phyloP scores from a whole-genome alignment of 2,888 invertebrate genomes.

The Pycnomerus fuliginosus region DNA sequence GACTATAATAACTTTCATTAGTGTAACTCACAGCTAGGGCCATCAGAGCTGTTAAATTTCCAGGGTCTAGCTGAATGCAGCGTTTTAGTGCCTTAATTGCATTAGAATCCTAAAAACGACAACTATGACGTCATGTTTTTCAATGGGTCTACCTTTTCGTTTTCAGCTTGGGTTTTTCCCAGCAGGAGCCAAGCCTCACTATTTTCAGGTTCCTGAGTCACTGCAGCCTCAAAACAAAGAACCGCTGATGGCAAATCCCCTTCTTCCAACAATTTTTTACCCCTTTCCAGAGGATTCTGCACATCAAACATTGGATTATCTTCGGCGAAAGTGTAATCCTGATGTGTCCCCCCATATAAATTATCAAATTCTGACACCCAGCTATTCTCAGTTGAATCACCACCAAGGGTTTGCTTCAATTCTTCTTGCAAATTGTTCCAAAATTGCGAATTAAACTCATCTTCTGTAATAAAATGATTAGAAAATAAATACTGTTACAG shows the following conservation, averaged over 20 bases:
- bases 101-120: slow-evolving; percentile 68
- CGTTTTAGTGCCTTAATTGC: slow-evolving; percentile 90
- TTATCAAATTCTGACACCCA: slow-evolving; percentile 72
- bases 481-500: not conserved
- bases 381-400: slow-evolving; percentile 59
- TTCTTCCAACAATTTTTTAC: slow-evolving; percentile 75
- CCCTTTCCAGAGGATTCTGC: slow-evolving; percentile 80
- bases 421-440: slow-evolving; percentile 71
- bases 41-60: slow-evolving; percentile 82
- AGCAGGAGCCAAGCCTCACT: slow-evolving; percentile 84
- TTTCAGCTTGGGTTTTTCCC: slow-evolving; percentile 94
- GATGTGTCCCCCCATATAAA: slow-evolving; percentile 61
- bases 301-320: slow-evolving; percentile 83
- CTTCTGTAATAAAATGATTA: slow-evolving; percentile 29
- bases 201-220: slow-evolving; percentile 75
- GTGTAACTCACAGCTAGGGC: slow-evolving; percentile 92
- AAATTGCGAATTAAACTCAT: slow-evolving; percentile 61
- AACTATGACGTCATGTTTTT: not conserved
- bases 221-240: slow-evolving; percentile 94
- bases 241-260: slow-evolving; percentile 96
- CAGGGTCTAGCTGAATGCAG: slow-evolving; percentile 76
- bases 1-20: slow-evolving; percentile 91
- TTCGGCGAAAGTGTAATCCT: slow-evolving; percentile 75
- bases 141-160: slow-evolving; percentile 70
- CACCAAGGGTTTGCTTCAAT: slow-evolving; percentile 63